These are phyloP conservation scores for Steinernema scapterisci DNA, from an alignment of 2,888 invertebrate genomes.

Conservation along the genomic window DNA sequence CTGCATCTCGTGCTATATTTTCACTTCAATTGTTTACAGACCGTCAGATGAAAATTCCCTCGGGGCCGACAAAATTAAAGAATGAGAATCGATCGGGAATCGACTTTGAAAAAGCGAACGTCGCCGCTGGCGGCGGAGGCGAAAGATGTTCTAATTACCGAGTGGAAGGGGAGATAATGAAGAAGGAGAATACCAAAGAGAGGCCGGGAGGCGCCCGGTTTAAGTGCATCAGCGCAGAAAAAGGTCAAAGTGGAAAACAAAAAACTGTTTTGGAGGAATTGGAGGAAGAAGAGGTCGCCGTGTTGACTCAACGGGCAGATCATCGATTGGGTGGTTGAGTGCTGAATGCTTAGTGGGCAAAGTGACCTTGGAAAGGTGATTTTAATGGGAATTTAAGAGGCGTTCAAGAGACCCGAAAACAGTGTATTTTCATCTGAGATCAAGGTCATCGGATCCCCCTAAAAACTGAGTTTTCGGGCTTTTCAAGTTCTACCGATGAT, in stretches of 20 bases:
- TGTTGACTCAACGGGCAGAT: not conserved
- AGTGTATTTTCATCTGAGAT: too few relatives aligned
- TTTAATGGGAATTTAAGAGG: too few relatives aligned
- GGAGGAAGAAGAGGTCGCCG: not conserved
- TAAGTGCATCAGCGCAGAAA: not conserved
- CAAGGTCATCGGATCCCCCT: too few relatives aligned
- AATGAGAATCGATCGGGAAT: not conserved
- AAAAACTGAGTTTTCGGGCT: too few relatives aligned
- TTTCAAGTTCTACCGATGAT: too few relatives aligned
- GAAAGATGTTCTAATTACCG: not conserved
- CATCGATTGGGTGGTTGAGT: too few relatives aligned
- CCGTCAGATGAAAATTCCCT: not conserved
- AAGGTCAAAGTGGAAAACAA: slow-evolving; percentile 17
- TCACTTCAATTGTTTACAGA: slow-evolving; percentile 22
- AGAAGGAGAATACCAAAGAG: not conserved
- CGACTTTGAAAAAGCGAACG: not conserved
- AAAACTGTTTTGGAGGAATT: not conserved
- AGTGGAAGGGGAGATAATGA: not conserved
- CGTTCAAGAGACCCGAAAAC: too few relatives aligned
- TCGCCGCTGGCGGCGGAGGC: not conserved
- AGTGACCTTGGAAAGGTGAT: too few relatives aligned
- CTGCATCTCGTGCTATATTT: not conserved
- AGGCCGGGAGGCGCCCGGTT: not conserved
- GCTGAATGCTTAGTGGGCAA: too few relatives aligned
- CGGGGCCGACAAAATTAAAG: slow-evolving; percentile 19